Evolutionary conservation across 2,888 invertebrate genomes (phyloP).

Genomic region (Serripes groenlandicus): DNA sequence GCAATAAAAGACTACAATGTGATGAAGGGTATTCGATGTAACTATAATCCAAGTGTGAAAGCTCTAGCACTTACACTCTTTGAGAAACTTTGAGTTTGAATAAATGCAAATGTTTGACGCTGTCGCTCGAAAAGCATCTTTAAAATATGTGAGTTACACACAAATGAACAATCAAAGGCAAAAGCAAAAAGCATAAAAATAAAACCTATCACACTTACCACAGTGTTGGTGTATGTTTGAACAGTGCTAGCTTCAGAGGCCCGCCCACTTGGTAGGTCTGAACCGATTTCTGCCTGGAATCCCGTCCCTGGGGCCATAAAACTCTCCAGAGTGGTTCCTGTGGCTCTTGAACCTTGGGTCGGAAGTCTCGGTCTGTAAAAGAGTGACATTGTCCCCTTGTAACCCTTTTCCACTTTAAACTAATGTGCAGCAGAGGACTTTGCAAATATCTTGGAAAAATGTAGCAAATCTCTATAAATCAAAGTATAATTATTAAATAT

Average conservation of each 20-base stretch:
- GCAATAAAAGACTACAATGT: too few relatives aligned
- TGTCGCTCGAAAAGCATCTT: too few relatives aligned
- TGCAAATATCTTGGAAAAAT: not conserved
- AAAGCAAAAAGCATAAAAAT: too few relatives aligned
- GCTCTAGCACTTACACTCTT: too few relatives aligned
- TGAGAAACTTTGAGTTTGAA: too few relatives aligned
- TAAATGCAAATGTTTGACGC: too few relatives aligned
- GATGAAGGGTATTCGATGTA: too few relatives aligned
- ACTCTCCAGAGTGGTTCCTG: conserved; percentile 60
- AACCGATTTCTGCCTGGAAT: conserved; percentile 77
- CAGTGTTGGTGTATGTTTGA: conserved; percentile 80
- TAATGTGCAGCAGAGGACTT: not conserved
- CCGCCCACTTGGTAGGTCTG: conserved; percentile 76
- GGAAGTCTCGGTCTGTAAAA: conserved; percentile 26
- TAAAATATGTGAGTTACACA: too few relatives aligned
- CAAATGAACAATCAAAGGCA: too few relatives aligned
- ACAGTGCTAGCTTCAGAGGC: conserved; percentile 81
- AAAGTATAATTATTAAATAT: too few relatives aligned
- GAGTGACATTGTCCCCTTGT: not conserved
- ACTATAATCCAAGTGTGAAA: too few relatives aligned
- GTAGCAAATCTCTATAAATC: too few relatives aligned
- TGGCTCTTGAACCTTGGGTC: conserved; percentile 72
- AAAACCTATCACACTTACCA: conserved; percentile 68
- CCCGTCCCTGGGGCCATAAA: conserved; percentile 74
- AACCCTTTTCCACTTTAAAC: not conserved